A percentile compares a stretch with the other conserved stretches of the same genome.
phyloP scores from a whole-genome alignment of 2,797 vertebrate genomes.

The Xiphophorus birchmanni region DNA sequence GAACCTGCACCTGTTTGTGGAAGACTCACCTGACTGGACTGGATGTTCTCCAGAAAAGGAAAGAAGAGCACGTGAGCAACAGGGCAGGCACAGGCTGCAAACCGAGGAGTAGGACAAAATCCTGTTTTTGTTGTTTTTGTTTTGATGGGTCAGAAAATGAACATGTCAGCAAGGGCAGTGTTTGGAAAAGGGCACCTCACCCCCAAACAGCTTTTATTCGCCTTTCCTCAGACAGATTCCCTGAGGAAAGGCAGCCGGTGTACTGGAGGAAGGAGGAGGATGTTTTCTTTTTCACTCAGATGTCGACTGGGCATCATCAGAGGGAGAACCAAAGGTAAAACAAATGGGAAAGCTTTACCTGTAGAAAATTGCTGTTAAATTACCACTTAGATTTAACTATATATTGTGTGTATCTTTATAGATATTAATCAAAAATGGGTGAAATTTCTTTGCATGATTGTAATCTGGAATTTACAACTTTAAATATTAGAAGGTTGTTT shows the following conservation, averaged over 20 bases:
- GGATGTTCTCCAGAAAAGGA: conserved; percentile 55
- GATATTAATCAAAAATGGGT: no score
- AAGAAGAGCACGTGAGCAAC: conserved; percentile 47
- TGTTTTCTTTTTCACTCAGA: conserved; percentile 81
- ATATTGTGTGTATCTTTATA: no score
- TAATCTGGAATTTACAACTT: not conserved
- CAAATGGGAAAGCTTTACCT: not conserved
- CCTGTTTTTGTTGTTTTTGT: conserved; percentile 3
- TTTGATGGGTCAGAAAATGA: conserved; percentile 56
- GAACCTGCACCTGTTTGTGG: conserved; percentile 22
- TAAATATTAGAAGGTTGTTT: not conserved
- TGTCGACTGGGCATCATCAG: conserved; percentile 81
- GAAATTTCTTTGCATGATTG: not conserved
- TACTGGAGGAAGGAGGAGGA: conserved; percentile 73
- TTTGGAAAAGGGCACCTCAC: conserved; percentile 66
- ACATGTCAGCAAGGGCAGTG: conserved; percentile 60
- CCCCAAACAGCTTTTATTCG: conserved; percentile 65
- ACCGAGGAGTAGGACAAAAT: conserved; percentile 23
- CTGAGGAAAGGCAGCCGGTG: conserved; percentile 64
- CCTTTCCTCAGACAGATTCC: conserved; percentile 57
- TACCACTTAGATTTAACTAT: not conserved
- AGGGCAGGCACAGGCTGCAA: conserved; percentile 32
- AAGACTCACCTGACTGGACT: conserved; percentile 50
- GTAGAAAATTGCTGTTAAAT: not conserved
- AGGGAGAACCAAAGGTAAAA: conserved; percentile 77